Evolutionary conservation across 2,888 invertebrate species (phyloP).

Genomic region (Cephus spinipes): DNA sequence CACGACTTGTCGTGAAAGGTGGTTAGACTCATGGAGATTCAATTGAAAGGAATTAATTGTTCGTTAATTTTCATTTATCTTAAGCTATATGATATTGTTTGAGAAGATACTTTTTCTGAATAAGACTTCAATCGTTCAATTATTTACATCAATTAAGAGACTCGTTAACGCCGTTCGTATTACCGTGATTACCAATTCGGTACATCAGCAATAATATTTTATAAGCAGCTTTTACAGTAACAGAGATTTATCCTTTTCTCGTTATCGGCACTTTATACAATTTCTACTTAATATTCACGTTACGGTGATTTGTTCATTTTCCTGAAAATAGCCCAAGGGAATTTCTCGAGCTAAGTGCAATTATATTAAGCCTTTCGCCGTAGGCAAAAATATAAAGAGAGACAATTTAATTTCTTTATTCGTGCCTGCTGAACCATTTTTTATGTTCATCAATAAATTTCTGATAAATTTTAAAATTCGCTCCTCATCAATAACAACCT

Average conservation of each 20-base stretch:
- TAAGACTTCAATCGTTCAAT: neutral
- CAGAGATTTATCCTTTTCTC: neutral
- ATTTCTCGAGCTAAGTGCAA: too few relatives aligned
- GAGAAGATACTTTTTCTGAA: neutral
- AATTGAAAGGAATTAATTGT: neutral
- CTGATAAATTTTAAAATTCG: neutral
- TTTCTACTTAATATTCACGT: too few relatives aligned
- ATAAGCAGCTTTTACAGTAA: neutral
- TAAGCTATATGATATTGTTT: too few relatives aligned
- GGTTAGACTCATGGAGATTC: neutral
- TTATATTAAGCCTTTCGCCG: too few relatives aligned
- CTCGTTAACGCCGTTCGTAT: neutral
- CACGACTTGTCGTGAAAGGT: neutral
- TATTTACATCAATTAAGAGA: neutral
- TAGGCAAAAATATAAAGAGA: too few relatives aligned
- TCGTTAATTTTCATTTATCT: too few relatives aligned
- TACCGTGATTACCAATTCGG: neutral
- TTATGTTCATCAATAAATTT: neutral
- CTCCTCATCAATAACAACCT: neutral
- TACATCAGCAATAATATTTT: neutral
- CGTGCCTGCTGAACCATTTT: neutral
- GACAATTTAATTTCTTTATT: neutral
- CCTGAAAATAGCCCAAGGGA: too few relatives aligned
- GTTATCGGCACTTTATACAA: too few relatives aligned
- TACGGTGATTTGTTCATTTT: too few relatives aligned